Evolutionary conservation across 2,888 invertebrate species (phyloP).

Genomic region (Notodromas monacha): DNA sequence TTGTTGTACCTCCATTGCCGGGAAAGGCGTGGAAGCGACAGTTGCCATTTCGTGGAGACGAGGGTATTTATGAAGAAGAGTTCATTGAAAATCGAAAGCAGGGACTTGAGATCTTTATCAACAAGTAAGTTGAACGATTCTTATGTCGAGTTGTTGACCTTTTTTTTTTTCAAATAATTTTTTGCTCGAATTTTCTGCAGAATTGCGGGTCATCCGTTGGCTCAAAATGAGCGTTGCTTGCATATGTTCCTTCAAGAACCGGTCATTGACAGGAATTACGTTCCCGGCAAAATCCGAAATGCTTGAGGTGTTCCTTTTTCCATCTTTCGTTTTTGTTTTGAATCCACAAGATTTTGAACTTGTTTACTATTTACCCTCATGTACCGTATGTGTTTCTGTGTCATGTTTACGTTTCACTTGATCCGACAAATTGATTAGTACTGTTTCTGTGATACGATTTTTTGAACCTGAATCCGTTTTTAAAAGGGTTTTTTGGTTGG

Average conservation of each 20-base stretch:
- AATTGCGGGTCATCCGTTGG: slow-evolving; percentile 91
- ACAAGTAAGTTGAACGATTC: slow-evolving; percentile 33
- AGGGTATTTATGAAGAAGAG: slow-evolving; percentile 96
- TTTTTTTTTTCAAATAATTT: slow-evolving; percentile 8
- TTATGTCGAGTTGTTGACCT: slow-evolving; percentile 1
- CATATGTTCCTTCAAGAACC: slow-evolving; percentile 98
- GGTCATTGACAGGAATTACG: slow-evolving; percentile 92
- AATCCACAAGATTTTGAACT: too few relatives aligned
- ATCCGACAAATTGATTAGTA: too few relatives aligned
- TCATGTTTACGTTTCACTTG: too few relatives aligned
- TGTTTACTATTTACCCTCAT: too few relatives aligned
- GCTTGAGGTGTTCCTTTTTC: slow-evolving; percentile 19
- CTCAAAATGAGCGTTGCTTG: slow-evolving; percentile 91
- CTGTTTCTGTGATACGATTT: too few relatives aligned
- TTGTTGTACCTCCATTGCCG: slow-evolving; percentile 88
- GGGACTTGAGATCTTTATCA: slow-evolving; percentile 84
- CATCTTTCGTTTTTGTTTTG: background rate
- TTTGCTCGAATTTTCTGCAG: slow-evolving; percentile 19
- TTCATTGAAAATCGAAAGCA: slow-evolving; percentile 96
- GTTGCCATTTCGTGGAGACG: slow-evolving; percentile 88
- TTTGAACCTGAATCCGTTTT: too few relatives aligned
- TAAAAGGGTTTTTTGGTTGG: too few relatives aligned
- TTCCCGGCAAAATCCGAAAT: slow-evolving; percentile 93
- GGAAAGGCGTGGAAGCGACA: slow-evolving; percentile 96
- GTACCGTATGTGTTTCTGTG: too few relatives aligned